Evolutionary conservation across 2,888 invertebrate genomes (phyloP).

Genomic region (Boloria selene): DNA sequence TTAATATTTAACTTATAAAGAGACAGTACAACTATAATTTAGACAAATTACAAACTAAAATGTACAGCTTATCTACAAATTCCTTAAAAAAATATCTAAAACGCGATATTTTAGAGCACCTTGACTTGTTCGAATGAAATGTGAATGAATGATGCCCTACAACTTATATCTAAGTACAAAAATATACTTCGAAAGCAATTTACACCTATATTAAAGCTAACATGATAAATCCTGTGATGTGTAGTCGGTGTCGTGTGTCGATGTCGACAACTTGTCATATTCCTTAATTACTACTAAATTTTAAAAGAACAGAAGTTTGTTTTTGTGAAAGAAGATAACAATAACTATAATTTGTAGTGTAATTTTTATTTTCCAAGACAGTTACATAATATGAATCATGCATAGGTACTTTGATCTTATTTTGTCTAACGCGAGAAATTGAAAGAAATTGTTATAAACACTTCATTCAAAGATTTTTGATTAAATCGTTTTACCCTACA

Average conservation of each 20-base stretch:
- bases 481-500: too few relatives aligned
- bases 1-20: constrained; percentile 5
- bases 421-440: too few relatives aligned
- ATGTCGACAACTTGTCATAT: constrained; percentile 8
- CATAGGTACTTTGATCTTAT: too few relatives aligned
- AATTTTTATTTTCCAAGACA: too few relatives aligned
- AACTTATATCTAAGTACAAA: constrained; percentile 63
- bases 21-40: neutral
- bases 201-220: constrained; percentile 72
- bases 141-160: constrained; percentile 22
- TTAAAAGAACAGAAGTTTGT: neutral
- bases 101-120: constrained; percentile 32
- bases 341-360: too few relatives aligned
- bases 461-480: too few relatives aligned
- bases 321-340: too few relatives aligned
- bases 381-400: too few relatives aligned
- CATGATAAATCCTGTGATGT: constrained; percentile 56
- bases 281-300: constrained; percentile 2
- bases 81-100: constrained; percentile 13
- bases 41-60: constrained; percentile 24
- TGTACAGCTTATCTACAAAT: constrained; percentile 34
- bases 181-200: constrained; percentile 64
- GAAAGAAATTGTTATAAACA: too few relatives aligned
- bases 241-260: constrained; percentile 19
- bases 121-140: constrained; percentile 24